A percentile compares a stretch with the other conserved stretches of the same genome.
These are phyloP conservation scores for Lathronympha strigana DNA, from an alignment of 2,888 invertebrate genomes.

Conservation along the genomic window DNA sequence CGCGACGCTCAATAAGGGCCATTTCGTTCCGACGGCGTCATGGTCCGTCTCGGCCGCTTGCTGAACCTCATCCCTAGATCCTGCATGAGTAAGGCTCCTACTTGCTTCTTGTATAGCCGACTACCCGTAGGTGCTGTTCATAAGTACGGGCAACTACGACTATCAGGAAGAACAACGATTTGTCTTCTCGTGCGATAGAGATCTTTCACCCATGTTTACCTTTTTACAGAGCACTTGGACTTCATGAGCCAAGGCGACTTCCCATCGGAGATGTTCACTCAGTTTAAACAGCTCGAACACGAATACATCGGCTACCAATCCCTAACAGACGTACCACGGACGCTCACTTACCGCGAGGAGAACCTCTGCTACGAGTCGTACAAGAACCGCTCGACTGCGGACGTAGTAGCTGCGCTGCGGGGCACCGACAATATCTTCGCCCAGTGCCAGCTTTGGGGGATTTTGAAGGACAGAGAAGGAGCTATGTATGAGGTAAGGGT, in stretches of 20 bases:
- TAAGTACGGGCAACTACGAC: no score
- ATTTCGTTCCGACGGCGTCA: conserved; percentile 97
- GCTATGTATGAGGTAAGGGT: conserved; percentile 87
- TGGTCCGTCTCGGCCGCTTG: conserved; percentile 96
- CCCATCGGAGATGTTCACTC: conserved; percentile 89
- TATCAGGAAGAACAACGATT: no score
- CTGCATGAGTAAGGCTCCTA: conserved; percentile 95
- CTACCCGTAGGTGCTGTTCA: no score
- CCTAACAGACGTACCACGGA: conserved; percentile 96
- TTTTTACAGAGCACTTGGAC: conserved; percentile 94
- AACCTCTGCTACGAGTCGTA: conserved; percentile 83
- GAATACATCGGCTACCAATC: conserved; percentile 98
- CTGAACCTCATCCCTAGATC: conserved; percentile 99
- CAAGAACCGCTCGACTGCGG: conserved; percentile 87
- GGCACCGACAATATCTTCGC: conserved; percentile 89
- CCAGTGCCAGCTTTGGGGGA: conserved; percentile 93
- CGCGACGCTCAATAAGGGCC: conserved; percentile 98
- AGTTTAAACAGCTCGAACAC: conserved; percentile 95
- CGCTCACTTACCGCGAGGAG: conserved; percentile 89
- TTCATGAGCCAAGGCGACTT: conserved; percentile 95
- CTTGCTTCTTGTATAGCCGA: no score
- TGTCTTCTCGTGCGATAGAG: no score
- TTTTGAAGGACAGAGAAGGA: conserved; percentile 92
- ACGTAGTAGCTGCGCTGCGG: conserved; percentile 89
- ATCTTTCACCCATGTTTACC: neutral